Percentiles rank a stretch among this genome's conserved stretches.
These are phyloP conservation scores for Tapirus terrestris DNA, from an alignment of 2,113 vertebrate species.

Conservation along the genomic window DNA sequence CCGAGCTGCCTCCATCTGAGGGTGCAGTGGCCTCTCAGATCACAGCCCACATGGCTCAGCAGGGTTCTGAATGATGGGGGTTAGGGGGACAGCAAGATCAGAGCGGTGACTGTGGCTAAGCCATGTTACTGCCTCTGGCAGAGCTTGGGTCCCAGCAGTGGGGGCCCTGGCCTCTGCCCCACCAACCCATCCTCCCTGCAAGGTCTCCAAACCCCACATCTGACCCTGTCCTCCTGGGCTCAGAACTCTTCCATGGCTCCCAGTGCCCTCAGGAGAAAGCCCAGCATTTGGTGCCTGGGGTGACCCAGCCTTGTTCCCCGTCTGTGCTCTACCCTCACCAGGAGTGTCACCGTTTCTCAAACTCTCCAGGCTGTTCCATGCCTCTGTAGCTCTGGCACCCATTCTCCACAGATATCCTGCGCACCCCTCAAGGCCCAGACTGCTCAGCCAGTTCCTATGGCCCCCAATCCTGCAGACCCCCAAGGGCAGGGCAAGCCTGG, in stretches of 20 bases:
- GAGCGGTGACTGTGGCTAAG: not conserved
- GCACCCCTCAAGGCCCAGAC: not conserved
- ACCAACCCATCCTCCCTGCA: not conserved
- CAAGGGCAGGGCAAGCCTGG: not conserved
- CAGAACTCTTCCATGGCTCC: not conserved
- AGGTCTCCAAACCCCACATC: not conserved
- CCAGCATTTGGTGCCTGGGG: not conserved
- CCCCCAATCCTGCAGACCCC: not conserved
- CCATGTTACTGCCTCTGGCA: not conserved
- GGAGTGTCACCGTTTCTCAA: no score
- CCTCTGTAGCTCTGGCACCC: not conserved
- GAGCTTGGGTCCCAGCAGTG: not conserved
- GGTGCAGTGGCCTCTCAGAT: not conserved
- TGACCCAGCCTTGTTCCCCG: not conserved
- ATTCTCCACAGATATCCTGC: not conserved
- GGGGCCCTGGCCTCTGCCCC: not conserved
- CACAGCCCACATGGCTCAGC: not conserved
- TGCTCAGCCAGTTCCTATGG: fast-evolving
- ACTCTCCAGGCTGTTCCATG: not conserved
- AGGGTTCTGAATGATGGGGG: not conserved
- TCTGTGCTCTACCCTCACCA: not conserved
- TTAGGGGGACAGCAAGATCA: not conserved
- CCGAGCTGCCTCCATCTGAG: not conserved
- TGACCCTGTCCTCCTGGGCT: not conserved
- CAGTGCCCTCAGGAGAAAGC: not conserved